Base-by-base conservation (phyloP, 2,888 invertebrate genomes). In the Limnephilus lunatus region DNA sequence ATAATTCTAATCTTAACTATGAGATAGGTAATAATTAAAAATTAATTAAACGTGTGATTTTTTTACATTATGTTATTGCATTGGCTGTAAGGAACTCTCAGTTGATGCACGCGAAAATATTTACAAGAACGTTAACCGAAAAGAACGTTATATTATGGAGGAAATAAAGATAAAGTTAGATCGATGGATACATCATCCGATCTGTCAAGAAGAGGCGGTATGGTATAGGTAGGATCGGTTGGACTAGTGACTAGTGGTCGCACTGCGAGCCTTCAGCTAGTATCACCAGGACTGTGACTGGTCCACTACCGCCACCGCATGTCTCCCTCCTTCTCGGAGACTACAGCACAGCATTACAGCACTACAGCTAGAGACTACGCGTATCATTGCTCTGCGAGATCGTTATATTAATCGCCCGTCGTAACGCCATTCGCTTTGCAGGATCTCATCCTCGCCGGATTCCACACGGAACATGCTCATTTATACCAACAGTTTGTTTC, bases 401-500 rank as follows among this genome's bases (percentile, higher is more conserved):
- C 82, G 82, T 31, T 68, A 19, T 25, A 25, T 68, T 48, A 7
- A 19, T 85, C 85, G 30, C 39, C n/a, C n/a, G 32, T n/a, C n/a
- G 86, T 39, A 15, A 35, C 88, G 88, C 88, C 88, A 19, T 88
- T 88, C 88, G 88, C 88, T 88, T 88, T 80, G 31, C 68, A 68
- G 53, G n/a, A 14, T n/a, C 86, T 25, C 86, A n/a, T 48, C 85
- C 39, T 31, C 31, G 35, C 83, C 83, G 83, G 83, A 31, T 30
- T 31, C 83, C 30, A 31, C 9, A n/a, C 85, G 39, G 44, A 25
- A 44, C 44, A 44, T 39, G 39, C 32, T 30, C 39, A 85, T n/a
- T 44, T 85, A 85, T 68, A 90, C 48, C 90, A 32, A 90, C 85
- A 91, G 86, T 81, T 91, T 87, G 81, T 91, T 87, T 91, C 91